phyloP scores from a whole-genome alignment of 2,113 vertebrate species.

The Kryptolebias marmoratus region DNA sequence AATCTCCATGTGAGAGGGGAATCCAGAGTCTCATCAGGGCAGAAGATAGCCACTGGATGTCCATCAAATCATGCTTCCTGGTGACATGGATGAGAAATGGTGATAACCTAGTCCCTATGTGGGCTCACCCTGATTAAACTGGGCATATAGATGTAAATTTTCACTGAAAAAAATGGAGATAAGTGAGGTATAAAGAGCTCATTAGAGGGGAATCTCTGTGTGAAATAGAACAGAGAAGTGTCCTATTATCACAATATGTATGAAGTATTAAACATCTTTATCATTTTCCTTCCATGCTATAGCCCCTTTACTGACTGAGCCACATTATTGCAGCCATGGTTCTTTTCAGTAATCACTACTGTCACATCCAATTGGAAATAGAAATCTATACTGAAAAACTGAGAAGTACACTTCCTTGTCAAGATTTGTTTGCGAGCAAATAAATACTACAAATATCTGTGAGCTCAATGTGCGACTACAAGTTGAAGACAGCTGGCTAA shows the following conservation, averaged over 20 bases:
- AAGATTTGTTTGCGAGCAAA: background rate
- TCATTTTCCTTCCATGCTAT: slow-evolving; percentile 22
- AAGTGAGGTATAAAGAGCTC: slow-evolving; percentile 50
- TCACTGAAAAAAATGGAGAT: slow-evolving; percentile 34
- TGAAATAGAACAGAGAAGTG: slow-evolving; percentile 51
- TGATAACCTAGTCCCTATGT: slow-evolving; percentile 1
- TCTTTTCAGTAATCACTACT: slow-evolving; percentile 5
- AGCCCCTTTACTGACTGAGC: slow-evolving; percentile 18
- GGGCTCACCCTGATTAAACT: slow-evolving; percentile 40
- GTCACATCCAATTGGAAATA: background rate
- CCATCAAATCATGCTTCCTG: slow-evolving; percentile 38
- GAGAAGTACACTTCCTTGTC: background rate
- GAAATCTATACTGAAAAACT: background rate
- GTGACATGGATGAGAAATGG: slow-evolving; percentile 21
- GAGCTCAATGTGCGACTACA: background rate
- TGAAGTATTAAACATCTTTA: slow-evolving; percentile 50
- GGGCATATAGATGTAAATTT: slow-evolving; percentile 56
- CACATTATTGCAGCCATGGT: slow-evolving; percentile 2
- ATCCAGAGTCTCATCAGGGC: slow-evolving; percentile 7
- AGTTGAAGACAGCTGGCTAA: background rate
- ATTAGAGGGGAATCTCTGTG: slow-evolving; percentile 44
- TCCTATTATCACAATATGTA: slow-evolving; percentile 54
- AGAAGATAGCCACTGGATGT: slow-evolving; percentile 12
- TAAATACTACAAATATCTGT: background rate
- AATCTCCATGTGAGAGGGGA: background rate